These are phyloP conservation scores for Andricus quercusramuli DNA, from an alignment of 2,888 invertebrate genomes.

Conservation along the genomic window DNA sequence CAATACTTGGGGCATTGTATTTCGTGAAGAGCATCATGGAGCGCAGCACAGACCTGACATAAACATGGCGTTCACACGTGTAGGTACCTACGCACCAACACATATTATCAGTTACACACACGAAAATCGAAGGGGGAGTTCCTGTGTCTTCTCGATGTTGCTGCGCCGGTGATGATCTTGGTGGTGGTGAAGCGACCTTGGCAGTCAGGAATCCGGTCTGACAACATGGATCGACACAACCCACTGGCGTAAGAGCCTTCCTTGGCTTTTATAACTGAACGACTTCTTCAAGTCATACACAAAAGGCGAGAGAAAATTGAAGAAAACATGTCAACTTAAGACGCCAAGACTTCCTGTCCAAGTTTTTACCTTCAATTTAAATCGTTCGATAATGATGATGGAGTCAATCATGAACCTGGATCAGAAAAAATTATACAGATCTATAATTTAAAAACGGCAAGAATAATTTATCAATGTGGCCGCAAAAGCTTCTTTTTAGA, in stretches of 20 bases:
- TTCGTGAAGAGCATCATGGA: constrained; percentile 23
- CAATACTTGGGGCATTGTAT: constrained; percentile 37
- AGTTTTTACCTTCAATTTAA: neutral
- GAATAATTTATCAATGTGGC: too few relatives aligned
- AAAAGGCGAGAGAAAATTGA: constrained; percentile 32
- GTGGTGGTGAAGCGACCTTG: constrained; percentile 69
- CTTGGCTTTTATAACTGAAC: constrained; percentile 50
- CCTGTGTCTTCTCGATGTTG: constrained; percentile 46
- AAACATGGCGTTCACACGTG: constrained; percentile 40
- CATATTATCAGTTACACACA: neutral
- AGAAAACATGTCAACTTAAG: constrained; percentile 24
- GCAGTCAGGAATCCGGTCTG: constrained; percentile 74
- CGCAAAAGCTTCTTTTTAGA: too few relatives aligned
- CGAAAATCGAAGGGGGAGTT: constrained; percentile 47
- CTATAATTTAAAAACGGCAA: neutral
- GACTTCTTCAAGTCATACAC: constrained; percentile 39
- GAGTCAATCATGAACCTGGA: neutral
- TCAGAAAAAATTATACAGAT: neutral
- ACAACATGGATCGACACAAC: constrained; percentile 70
- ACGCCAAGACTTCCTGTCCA: neutral
- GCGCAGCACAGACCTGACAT: constrained; percentile 34
- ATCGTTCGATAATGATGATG: neutral
- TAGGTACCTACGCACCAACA: constrained; percentile 11
- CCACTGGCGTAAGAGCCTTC: constrained; percentile 64
- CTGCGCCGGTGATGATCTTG: constrained; percentile 52